Percentiles rank a stretch among this genome's conserved stretches.
phyloP scores from a whole-genome alignment of 2,113 vertebrate species.

The Eudyptes chrysolophus region DNA sequence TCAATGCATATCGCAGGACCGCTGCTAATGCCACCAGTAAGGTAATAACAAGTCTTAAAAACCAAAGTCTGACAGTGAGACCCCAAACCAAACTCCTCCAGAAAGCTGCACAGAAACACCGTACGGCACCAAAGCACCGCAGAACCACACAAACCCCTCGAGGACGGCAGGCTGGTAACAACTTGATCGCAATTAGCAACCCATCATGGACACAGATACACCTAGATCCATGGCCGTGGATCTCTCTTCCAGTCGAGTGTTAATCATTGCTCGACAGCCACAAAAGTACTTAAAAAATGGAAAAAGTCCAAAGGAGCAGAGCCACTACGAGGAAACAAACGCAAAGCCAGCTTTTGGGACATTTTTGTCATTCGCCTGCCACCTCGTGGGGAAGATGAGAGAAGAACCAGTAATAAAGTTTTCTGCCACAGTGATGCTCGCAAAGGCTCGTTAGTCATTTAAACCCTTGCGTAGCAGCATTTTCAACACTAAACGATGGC shows the following conservation, averaged over 20 bases:
- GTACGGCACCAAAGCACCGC: accelerated
- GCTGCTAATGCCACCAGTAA: neutral
- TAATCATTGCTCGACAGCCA: neutral
- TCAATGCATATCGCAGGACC: accelerated
- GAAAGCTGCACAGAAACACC: neutral
- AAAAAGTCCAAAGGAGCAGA: neutral
- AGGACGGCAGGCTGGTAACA: too few relatives aligned
- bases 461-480: neutral
- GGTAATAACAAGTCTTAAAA: neutral
- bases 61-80: neutral
- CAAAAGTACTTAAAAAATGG: neutral
- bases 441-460: neutral
- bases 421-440: accelerated
- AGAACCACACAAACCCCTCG: neutral
- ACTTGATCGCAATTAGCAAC: neutral
- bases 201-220: too few relatives aligned
- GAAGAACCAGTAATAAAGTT: neutral
- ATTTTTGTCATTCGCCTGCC: neutral
- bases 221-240: neutral
- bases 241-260: neutral
- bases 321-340: neutral
- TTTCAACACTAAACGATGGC: neutral
- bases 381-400: conserved; percentile 17
- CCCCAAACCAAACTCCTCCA: neutral
- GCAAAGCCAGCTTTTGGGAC: neutral